Evolutionary conservation across 2,113 vertebrate species (phyloP), one percentile per base, ranked within the genome.

Genomic region (Cynocephalus volans): DNA sequence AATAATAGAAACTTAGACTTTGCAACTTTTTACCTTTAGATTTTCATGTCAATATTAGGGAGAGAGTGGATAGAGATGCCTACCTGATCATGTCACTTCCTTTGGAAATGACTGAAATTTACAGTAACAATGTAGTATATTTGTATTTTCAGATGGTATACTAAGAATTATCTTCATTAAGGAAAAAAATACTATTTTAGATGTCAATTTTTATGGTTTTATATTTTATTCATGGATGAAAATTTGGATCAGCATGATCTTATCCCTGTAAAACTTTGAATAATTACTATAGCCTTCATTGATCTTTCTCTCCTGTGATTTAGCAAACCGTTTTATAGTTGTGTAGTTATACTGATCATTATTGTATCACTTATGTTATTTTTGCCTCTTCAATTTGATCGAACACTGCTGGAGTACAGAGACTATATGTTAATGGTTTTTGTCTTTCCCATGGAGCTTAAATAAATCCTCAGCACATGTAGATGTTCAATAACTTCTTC

Each of bases 291-390:
- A 83, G 45, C 24, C 52, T 54, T 62, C 26, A 79, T 17, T 84
- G 64, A 67, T 70, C 5, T 65, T 54, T 95, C 12, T 84, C 17
- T 73, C 11, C 10, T 83, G 1, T 92, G 75, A 90, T 69, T 92
- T 67, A 87, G 58, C 70, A 94, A 45, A 17, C 79, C 36, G 77
- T 90, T 73, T 96, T 89, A 86, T 73, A 88, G 24, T 82, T 92
- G 5, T 75, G 26, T 33, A 83, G 28, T 73, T 90, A 67, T 6
- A 85, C 36, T 76, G 80, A 60, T 76, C 50, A 77, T 95, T 76
- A 79, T 86, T 79, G 11, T 70, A 60, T 90, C 28, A 31, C 9
- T 67, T 62, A 9, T 82, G 14, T 84, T 87, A 83, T 87, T 90
- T 81, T 82, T 80, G 50, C 8, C 23, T 95, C 70, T 84, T 76